Evolutionary conservation across 2,113 vertebrate species (phyloP).

Genomic region (Mesitornis unicolor): DNA sequence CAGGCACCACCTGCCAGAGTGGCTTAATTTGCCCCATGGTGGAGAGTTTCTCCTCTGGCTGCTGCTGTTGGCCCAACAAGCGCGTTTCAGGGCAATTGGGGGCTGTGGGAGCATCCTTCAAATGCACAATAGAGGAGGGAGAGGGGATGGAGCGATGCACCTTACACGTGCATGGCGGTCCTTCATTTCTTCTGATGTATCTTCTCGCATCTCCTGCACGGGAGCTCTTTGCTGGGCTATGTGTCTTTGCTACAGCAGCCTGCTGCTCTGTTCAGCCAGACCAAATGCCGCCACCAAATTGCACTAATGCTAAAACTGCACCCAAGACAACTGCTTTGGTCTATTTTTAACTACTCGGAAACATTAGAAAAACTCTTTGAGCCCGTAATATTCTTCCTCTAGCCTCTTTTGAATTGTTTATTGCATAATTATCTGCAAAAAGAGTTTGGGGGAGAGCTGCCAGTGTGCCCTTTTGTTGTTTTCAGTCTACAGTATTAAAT

Average conservation of each 20-base stretch:
- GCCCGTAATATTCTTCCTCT: neutral
- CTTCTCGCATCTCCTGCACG: rapidly evolving
- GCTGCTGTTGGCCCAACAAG: neutral
- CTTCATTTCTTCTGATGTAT: neutral
- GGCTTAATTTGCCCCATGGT: rapidly evolving
- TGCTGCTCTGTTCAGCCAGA: neutral
- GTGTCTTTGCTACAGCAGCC: neutral
- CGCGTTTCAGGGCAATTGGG: rapidly evolving
- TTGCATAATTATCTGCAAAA: neutral
- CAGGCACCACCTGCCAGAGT: neutral
- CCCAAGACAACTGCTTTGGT: neutral
- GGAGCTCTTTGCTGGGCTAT: neutral
- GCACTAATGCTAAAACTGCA: neutral
- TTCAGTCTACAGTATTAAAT: neutral
- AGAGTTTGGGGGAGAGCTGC: neutral
- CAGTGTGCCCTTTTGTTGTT: neutral
- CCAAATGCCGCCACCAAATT: neutral
- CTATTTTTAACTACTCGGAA: slow-evolving; percentile 39
- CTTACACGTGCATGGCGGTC: rapidly evolving
- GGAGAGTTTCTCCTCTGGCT: neutral
- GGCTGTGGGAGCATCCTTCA: neutral
- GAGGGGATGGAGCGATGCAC: neutral
- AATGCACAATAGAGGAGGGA: neutral
- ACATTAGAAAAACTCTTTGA: neutral
- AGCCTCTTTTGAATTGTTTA: neutral